Percentiles rank a stretch among this genome's conserved stretches.
phyloP scores from a whole-genome alignment of 2,888 invertebrate genomes.

The Heteromurus nitidus region DNA sequence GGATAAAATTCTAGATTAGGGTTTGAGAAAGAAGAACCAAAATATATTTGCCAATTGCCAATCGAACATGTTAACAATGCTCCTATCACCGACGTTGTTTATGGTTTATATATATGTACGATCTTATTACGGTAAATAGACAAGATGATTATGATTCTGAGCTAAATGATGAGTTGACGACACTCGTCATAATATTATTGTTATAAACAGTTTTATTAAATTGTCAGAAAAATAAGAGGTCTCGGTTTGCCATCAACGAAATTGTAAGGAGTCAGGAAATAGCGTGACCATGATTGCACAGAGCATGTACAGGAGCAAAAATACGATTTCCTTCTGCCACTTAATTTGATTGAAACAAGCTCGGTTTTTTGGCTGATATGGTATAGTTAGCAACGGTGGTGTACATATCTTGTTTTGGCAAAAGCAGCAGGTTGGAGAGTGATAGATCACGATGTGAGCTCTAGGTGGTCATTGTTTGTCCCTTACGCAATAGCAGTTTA shows the following conservation, averaged over 20 bases:
- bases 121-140: background rate
- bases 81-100: background rate
- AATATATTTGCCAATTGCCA: slow-evolving; percentile 9
- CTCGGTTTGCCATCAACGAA: too few species aligned
- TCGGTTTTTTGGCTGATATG: background rate
- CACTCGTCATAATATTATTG: background rate
- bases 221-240: background rate
- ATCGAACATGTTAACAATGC: background rate
- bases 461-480: slow-evolving; percentile 58
- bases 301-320: too few species aligned
- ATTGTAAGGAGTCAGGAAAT: too few species aligned
- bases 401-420: slow-evolving; percentile 26
- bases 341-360: too few species aligned
- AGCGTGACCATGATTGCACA: too few species aligned
- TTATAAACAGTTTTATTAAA: too few species aligned
- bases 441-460: slow-evolving; percentile 66
- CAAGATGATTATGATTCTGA: background rate
- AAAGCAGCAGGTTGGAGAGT: slow-evolving; percentile 52
- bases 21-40: background rate
- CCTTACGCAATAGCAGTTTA: background rate
- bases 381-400: background rate
- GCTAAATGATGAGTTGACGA: background rate
- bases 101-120: too few species aligned
- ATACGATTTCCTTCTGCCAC: too few species aligned
- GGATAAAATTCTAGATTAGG: background rate